Evolutionary conservation across 2,888 invertebrate species (phyloP), one percentile per base, ranked within the genome.

Genomic region (Dynastes maya): DNA sequence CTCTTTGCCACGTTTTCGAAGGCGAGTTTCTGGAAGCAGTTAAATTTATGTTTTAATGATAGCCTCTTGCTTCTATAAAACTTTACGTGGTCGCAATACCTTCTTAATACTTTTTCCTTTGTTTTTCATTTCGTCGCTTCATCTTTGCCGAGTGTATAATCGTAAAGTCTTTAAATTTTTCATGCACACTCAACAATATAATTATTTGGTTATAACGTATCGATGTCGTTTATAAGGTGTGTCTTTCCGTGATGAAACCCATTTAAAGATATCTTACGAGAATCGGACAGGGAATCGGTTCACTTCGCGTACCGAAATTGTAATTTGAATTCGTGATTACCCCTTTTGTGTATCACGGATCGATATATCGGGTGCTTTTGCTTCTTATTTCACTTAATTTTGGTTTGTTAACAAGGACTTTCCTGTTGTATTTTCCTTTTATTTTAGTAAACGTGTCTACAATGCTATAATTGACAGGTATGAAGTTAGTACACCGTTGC

Each of bases 1-100:
- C 61, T 49, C 49, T 49, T 68, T 49, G 11, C 45, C 22, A 6
- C 49, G 29, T 68, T 45, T 32, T 68, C 16, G n/a, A 16, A 0
- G 53, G 5, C 5, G 53, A 53, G 27, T 58, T 71, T 32, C 37
- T 55, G 16, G 71, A 71, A 55, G 55, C 55, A 37, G 71, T 71
- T 71, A 71, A 71, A 71, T 71, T 71, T 71, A 71, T 71, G 58
- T 71, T 55, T 55, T 71, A 71, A 71, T 71, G 55, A 71, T 71
- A 37, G 16, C 71, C 49, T 71, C 71, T 45, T 40, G 45, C 16
- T 58, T 71, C 55, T 71, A 71, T 71, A 58, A 71, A 71, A 58
- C 2, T 58, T 58, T 58, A 3, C 22, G 61, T 9, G 2, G 61
- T 9, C 61, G 22, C 61, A 22, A 61, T 27, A 55, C 55, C 16